phyloP scores from a whole-genome alignment of 1,140 invertebrate genomes.

The Lepeophtheirus salmonis region DNA sequence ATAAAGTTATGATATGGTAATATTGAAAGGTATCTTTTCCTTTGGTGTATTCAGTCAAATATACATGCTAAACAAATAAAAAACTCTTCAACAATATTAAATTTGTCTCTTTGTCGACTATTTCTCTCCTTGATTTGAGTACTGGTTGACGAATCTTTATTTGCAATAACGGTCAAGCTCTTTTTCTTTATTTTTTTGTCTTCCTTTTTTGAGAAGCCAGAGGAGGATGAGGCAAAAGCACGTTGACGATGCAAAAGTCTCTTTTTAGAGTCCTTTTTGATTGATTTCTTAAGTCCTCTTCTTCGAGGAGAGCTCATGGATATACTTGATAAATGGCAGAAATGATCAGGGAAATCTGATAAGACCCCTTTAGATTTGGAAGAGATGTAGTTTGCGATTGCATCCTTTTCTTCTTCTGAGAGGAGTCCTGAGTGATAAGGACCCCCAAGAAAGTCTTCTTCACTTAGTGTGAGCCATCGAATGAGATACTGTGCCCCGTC shows the following conservation, averaged over 20 bases:
- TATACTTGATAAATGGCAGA: background rate
- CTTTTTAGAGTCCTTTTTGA: background rate
- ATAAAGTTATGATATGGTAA: too few relatives aligned
- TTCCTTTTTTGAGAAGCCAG: background rate
- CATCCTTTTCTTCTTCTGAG: constrained; percentile 25
- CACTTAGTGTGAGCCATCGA: constrained; percentile 41
- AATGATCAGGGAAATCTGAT: background rate
- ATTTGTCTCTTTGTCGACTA: background rate
- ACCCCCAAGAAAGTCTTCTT: constrained; percentile 37
- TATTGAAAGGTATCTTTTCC: background rate
- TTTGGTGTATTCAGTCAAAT: background rate
- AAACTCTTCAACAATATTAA: constrained; percentile 8
- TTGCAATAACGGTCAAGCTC: background rate
- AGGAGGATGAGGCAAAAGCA: background rate
- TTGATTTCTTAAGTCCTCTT: background rate
- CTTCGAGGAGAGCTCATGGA: background rate
- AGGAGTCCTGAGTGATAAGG: constrained; percentile 29
- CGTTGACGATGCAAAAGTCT: background rate
- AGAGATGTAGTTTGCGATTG: constrained; percentile 23
- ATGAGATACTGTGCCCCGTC: constrained; percentile 41
- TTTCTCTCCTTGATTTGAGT: background rate
- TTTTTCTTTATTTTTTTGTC: background rate
- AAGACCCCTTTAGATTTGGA: background rate
- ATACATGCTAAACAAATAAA: constrained; percentile 7
- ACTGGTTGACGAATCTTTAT: background rate